Base-by-base conservation (phyloP, 2,888 invertebrate species). In the Pogonocherus hispidulus region DNA sequence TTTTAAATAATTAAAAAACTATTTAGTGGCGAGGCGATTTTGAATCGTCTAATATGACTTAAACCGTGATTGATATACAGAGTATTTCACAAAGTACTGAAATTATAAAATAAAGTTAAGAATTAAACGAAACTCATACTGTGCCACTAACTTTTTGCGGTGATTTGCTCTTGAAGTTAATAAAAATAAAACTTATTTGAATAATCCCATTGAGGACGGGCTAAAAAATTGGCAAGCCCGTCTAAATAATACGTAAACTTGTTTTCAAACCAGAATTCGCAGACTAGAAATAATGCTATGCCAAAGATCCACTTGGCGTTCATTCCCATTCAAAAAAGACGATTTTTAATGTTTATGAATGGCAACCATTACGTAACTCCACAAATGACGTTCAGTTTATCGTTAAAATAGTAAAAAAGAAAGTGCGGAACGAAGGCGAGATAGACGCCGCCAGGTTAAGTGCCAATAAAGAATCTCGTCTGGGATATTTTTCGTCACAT, bases 381-480 rank as follows among this genome's bases (percentile, higher is more conserved):
- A 23, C 18, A 35, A 55, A 11, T 35, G 41, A 22, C 55, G 20
- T 55, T 55, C 18, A 55, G 2, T 8, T 55, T 37, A 11, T 35
- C 20, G 35, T 35, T 55, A 55, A 52, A 55, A 35, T 55, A 55
- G 55, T 55, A 37, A 55, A 55, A 41, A 55, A 55, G 37, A 37
- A 55, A 55, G 35, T 19, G 14, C 32, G 14, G 22, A 35, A 18
- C 20, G 35, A 9, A 19, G 14, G n/a, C 55, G 5, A 27, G 55
- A 19, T 18, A 55, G 35, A 35, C 20, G 37, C 55, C 55, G 55
- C n/a, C 32, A 18, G 11, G 18, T 37, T 14, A 18, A 55, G 19
- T 19, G 19, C 6, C 55, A 20, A 55, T 55, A 55, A 55, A 55
- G 11, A 27, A 55, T 11, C 19, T 19, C 37, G 55, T 55, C 55